A percentile compares a stretch with the other conserved stretches of the same genome.
Evolutionary conservation across 2,888 invertebrate genomes (phyloP).

Genomic region (Sarcophaga caerulescens): DNA sequence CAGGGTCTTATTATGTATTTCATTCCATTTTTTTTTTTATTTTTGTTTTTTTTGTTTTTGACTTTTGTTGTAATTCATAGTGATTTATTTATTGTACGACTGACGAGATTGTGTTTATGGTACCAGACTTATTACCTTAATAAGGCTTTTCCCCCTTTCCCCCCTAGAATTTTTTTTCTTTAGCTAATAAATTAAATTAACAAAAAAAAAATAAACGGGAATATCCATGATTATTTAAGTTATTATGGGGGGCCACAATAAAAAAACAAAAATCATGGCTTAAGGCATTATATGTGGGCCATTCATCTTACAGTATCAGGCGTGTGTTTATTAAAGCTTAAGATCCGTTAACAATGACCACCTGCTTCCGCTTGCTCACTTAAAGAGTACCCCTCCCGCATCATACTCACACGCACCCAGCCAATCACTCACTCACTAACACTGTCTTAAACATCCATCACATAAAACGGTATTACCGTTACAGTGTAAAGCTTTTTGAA

Average conservation of each 20-base stretch:
- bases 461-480: neutral
- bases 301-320: constrained; percentile 37
- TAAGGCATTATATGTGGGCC: constrained; percentile 27
- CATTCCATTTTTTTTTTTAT: neutral
- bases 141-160: neutral
- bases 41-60: neutral
- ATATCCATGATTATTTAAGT: neutral
- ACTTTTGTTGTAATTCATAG: neutral
- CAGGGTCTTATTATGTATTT: constrained; percentile 55
- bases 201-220: constrained; percentile 37
- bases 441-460: neutral
- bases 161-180: constrained; percentile 38
- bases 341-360: constrained; percentile 61
- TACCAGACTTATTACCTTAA: constrained; percentile 28
- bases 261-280: constrained; percentile 40
- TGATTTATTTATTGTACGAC: neutral
- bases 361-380: constrained; percentile 56
- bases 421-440: neutral
- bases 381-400: neutral
- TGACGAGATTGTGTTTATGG: constrained; percentile 14
- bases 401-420: neutral
- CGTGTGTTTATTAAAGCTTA: constrained; percentile 48
- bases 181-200: constrained; percentile 60
- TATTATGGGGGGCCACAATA: neutral
- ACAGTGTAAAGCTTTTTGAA: neutral